phyloP scores from a whole-genome alignment of 2,797 vertebrate genomes.

The Myotis vivesi region DNA sequence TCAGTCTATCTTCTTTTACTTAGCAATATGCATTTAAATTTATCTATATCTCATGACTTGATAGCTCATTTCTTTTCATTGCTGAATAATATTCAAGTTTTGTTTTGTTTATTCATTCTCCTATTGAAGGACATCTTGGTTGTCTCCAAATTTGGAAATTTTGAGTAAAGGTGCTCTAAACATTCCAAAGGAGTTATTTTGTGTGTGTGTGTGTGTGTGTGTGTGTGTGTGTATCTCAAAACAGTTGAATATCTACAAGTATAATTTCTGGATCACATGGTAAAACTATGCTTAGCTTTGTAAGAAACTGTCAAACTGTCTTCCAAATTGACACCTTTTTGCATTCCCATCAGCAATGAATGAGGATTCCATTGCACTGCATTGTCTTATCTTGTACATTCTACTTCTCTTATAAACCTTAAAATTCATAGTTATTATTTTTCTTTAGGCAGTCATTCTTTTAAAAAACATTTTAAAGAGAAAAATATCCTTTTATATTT shows the following conservation, averaged over 20 bases:
- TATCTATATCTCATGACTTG: neutral
- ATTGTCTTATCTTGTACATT: neutral
- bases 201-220: no score
- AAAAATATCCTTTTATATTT: neutral
- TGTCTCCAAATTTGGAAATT: neutral
- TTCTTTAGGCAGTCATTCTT: neutral
- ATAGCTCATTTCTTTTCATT: neutral
- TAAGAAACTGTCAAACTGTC: neutral
- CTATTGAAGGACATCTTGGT: neutral
- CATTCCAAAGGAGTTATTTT: neutral
- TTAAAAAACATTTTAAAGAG: neutral
- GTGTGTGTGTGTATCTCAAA: neutral
- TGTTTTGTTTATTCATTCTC: neutral
- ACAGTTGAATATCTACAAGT: neutral
- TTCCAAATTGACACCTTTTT: neutral
- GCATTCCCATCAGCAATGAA: neutral
- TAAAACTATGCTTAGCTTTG: neutral
- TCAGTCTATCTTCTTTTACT: neutral
- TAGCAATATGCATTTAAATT: neutral
- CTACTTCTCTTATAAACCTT: neutral
- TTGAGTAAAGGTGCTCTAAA: neutral
- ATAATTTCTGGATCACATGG: neutral
- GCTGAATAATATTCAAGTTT: neutral
- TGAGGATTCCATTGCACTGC: neutral
- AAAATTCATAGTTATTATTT: neutral